Evolutionary conservation across 2,888 invertebrate genomes (phyloP), one percentile per base, ranked within the genome.

Genomic region (Anarsia innoxiella): DNA sequence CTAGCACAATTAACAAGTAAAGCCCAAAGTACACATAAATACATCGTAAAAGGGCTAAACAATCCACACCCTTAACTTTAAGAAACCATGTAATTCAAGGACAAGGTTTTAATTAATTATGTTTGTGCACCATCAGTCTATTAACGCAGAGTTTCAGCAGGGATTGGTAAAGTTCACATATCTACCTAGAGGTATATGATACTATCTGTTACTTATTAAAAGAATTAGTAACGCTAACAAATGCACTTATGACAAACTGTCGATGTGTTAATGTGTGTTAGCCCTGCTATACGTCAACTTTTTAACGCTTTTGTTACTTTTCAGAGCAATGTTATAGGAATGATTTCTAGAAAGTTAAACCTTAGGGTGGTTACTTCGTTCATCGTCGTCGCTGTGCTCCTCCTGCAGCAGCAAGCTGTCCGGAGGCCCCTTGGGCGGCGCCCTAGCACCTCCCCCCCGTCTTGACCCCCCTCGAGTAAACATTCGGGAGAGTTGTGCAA

Each of bases 401-500:
- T 89, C 89, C 41, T 88, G 87, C 9, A 89, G 68, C 6, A 88
- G 84, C 46, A 88, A 60, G 39, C 87, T 87, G 62, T 88, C 88
- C 8, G 88, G 87, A 0, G 78, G 82, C 0, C 87, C 88, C 3
- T 87, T 82, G 0, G 78, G 71, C 0, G 79, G 69, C 1, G 73
- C 68, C 49, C 86, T 56, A 44, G 83, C 61, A 36, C 58, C 59
- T 19, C 71, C 71, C 12, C 70, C 56, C 51, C 80, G 51, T 56
- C 85, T 87, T 40, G 87, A 83, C 8, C 88, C 87, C 37, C 89
- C 88, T 53, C 93, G 89, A 5, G 91, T 89, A 64, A 93, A 93
- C 53, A 93, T 91, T 42, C 90, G 87, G 4, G 93, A 92, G 45
- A 93, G 78, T 73, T 93, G 93, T 12, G 92, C 88, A 72, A 93